phyloP scores from a whole-genome alignment of 2,113 vertebrate species.

The Melospiza georgiana region DNA sequence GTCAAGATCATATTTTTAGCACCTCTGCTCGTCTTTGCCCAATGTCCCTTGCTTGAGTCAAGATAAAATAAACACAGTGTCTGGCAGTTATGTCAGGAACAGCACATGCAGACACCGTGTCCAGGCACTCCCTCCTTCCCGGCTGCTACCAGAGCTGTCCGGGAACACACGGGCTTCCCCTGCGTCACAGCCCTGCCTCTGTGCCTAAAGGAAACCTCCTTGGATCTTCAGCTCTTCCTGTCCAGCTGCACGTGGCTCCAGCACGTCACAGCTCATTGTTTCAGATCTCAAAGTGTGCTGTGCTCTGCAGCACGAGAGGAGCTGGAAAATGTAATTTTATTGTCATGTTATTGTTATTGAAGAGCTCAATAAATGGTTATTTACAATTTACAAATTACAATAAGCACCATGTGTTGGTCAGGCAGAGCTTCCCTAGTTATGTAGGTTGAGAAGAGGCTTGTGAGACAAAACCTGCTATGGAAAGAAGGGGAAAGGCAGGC shows the following conservation, averaged over 20 bases:
- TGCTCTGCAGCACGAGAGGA: fast-evolving
- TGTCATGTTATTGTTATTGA: background rate
- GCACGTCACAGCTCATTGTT: background rate
- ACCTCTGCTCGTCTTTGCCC: background rate
- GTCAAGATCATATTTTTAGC: background rate
- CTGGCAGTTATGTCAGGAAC: background rate
- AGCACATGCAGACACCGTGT: background rate
- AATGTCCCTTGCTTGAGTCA: background rate
- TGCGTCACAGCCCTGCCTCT: background rate
- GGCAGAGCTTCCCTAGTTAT: background rate
- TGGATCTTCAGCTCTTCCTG: background rate
- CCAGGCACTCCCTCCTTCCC: background rate
- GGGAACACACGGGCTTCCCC: constrained; percentile 13
- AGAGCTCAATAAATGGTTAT: background rate
- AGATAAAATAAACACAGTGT: background rate
- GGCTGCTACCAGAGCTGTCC: fast-evolving
- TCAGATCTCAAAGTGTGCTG: background rate
- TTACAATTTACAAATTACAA: too few species aligned
- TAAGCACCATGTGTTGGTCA: background rate
- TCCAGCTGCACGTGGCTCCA: background rate
- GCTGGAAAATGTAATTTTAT: background rate
- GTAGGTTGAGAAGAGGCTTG: background rate
- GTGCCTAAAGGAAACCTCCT: background rate
- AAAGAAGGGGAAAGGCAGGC: background rate
- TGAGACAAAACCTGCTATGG: background rate